Conservation (phyloP, 2,888 invertebrate species). For the Homarus gammarus region DNA sequence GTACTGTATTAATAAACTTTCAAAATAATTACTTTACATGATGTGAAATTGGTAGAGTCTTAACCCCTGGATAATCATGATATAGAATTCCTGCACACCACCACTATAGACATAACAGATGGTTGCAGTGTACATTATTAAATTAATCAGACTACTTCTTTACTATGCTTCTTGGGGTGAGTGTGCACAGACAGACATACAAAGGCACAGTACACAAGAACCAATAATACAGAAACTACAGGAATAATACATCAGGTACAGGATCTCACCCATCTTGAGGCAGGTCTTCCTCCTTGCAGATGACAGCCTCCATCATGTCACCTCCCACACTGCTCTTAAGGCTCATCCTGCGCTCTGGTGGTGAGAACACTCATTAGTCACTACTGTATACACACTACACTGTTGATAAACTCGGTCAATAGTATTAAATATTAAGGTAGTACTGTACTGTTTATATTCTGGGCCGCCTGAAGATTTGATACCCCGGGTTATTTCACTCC, state of each 20-base stretch:
- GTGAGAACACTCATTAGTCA: neutral
- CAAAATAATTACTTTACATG: too few relatives aligned
- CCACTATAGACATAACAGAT: too few relatives aligned
- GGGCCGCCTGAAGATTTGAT: neutral
- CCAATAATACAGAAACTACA: neutral
- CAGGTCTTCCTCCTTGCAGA: slow-evolving; percentile 59
- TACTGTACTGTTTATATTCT: too few relatives aligned
- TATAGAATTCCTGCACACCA: too few relatives aligned
- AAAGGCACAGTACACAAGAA: neutral
- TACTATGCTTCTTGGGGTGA: neutral
- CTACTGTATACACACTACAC: neutral
- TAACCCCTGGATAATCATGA: too few relatives aligned
- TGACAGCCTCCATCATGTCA: slow-evolving; percentile 45
- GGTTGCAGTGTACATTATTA: neutral
- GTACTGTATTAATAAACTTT: too few relatives aligned
- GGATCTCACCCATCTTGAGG: slow-evolving; percentile 59
- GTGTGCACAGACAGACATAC: neutral
- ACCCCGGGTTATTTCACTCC: too few relatives aligned
- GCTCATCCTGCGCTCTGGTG: slow-evolving; percentile 33
- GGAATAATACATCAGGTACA: neutral
- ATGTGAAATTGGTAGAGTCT: too few relatives aligned
- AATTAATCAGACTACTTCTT: neutral
- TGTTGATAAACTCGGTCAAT: too few relatives aligned
- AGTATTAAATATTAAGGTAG: too few relatives aligned
- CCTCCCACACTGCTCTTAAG: neutral